Evolutionary conservation across 2,888 invertebrate genomes (phyloP), one percentile per base, ranked within the genome.

Genomic region (Platycheirus albimanus): DNA sequence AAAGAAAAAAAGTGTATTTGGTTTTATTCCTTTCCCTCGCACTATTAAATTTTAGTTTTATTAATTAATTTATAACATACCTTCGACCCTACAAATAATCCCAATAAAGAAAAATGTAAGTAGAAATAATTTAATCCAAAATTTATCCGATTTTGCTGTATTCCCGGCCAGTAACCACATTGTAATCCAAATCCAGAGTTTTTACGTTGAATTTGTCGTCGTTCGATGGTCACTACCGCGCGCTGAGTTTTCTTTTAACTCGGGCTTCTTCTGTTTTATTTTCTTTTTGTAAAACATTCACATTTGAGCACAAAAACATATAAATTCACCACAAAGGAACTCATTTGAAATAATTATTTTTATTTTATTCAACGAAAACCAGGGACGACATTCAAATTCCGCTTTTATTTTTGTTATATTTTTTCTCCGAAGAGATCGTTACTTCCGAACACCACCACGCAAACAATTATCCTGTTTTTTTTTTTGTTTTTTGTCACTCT

Each of bases 81-180:
- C 84, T 79, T 84, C 84, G 20, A 70, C 84, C 74, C 79, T 84
- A 58, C 79, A 84, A 83, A 85, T 85, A 81, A 85, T 77, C 75
- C 83, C 85, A 83, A 76, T 52, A 33, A 84, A 69, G 74, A 85
- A 56, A 70, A 76, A 81, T 33, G 67, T 72, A 56, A 85, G 69
- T 64, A 86, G 63, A 54, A 86, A 61, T 36, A 83, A 64, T 87
- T 87, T 88, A 87, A 89, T 88, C 89, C 88, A 89, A 88, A 88
- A 87, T 86, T 85, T 88, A 88, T 88, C 88, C 87, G 87, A 87
- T 86, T 88, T 87, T 85, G 88, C 86, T 86, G 87, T 87, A 86
- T 86, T 86, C 85, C 87, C 88, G 87, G 86, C 86, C 86, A 86
- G 85, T 86, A 88, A 86, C 87, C 87, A 87, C 88, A 88, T 88